Evolutionary conservation across 2,797 vertebrate species (phyloP).

Genomic region (Poeciliopsis turneri): DNA sequence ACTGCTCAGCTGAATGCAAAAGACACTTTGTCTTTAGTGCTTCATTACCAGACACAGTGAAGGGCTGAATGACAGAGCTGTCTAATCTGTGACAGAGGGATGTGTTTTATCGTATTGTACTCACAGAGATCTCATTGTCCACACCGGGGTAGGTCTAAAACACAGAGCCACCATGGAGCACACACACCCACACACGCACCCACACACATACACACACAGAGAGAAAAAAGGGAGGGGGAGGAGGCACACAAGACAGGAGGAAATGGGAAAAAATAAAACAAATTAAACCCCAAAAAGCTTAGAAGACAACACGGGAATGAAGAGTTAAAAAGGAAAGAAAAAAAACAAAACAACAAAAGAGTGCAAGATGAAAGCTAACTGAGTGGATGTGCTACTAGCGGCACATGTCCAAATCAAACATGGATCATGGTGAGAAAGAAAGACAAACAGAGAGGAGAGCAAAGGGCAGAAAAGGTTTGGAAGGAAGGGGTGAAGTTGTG

Average conservation of each 20-base stretch:
- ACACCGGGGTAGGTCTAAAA: constrained; percentile 86
- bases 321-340: constrained; percentile 63
- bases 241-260: constrained; percentile 64
- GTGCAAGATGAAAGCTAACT: constrained; percentile 52
- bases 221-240: constrained; percentile 28
- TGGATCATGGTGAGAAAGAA: constrained; percentile 59
- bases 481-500: constrained; percentile 40
- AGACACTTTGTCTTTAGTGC: constrained; percentile 30
- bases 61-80: constrained; percentile 36
- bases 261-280: constrained; percentile 56
- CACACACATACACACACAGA: no score
- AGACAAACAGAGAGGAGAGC: constrained; percentile 63
- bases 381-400: constrained; percentile 36
- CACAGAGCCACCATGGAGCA: constrained; percentile 77
- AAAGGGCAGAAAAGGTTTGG: constrained; percentile 67
- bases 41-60: constrained; percentile 31
- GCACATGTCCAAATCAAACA: constrained; percentile 52
- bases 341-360: constrained; percentile 36
- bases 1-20: constrained; percentile 19
- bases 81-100: constrained; percentile 66
- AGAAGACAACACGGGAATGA: constrained; percentile 58
- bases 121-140: constrained; percentile 88
- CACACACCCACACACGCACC: constrained; percentile 28
- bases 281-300: constrained; percentile 64
- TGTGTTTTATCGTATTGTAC: constrained; percentile 74